A percentile compares a stretch with the other conserved stretches of the same genome.
Evolutionary conservation across 2,888 invertebrate genomes (phyloP).

Genomic region (Allacma fusca): DNA sequence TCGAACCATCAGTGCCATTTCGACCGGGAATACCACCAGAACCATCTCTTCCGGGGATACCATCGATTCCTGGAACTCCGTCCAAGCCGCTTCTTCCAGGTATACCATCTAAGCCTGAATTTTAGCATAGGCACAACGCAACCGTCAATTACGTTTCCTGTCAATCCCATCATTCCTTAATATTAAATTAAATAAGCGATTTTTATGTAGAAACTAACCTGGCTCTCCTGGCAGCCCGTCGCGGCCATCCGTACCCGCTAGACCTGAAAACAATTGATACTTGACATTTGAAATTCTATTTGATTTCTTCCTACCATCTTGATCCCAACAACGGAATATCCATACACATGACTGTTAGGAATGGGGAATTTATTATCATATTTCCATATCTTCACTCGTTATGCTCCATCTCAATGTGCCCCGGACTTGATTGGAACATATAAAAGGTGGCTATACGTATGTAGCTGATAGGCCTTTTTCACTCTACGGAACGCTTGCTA

Average conservation of each 20-base stretch:
- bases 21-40: constrained; percentile 67
- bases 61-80: constrained; percentile 75
- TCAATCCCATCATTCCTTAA: not conserved
- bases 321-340: too few relatives aligned
- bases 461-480: too few relatives aligned
- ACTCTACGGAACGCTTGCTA: too few relatives aligned
- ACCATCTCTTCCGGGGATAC: constrained; percentile 76
- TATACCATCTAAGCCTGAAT: constrained; percentile 76
- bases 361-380: too few relatives aligned
- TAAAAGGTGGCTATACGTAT: too few relatives aligned
- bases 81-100: constrained; percentile 81
- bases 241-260: constrained; percentile 80
- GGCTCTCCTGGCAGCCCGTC: constrained; percentile 92
- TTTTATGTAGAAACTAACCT: constrained; percentile 63
- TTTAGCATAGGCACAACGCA: not conserved
- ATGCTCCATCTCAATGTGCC: too few relatives aligned
- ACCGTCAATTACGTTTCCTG: too few relatives aligned
- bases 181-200: not conserved
- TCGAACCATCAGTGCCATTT: constrained; percentile 72
- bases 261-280: constrained; percentile 58
- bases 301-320: too few relatives aligned
- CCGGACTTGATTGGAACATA: too few relatives aligned
- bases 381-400: too few relatives aligned
- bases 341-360: too few relatives aligned
- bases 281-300: constrained; percentile 1